Evolutionary conservation across 2,888 invertebrate species (phyloP).

Genomic region (Chrysomela aeneicollis): DNA sequence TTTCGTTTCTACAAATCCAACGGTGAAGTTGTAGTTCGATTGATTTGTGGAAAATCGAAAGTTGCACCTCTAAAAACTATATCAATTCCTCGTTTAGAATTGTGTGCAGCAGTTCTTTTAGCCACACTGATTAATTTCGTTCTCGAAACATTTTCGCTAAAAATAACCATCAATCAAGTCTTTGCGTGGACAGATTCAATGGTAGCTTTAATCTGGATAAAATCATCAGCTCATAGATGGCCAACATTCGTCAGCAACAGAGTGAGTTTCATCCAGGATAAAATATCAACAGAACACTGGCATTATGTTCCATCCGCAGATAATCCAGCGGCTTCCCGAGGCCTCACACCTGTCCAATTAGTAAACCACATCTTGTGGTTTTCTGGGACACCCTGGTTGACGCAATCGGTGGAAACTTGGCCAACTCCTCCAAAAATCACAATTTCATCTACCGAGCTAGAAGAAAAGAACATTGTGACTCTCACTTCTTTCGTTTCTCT

Average conservation of each 20-base stretch:
- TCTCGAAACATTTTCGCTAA: too few species aligned
- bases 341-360: background rate
- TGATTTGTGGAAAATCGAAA: too few species aligned
- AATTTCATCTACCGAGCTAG: too few species aligned
- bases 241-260: background rate
- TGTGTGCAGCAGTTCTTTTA: background rate
- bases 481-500: slow-evolving; percentile 1
- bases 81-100: too few species aligned
- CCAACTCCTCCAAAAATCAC: background rate
- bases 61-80: too few species aligned
- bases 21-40: too few species aligned
- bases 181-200: background rate
- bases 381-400: background rate
- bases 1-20: slow-evolving; percentile 18
- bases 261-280: background rate
- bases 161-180: background rate
- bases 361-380: background rate
- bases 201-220: background rate
- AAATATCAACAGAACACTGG: background rate
- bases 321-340: background rate
- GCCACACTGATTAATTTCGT: background rate
- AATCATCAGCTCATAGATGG: background rate
- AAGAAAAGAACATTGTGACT: background rate
- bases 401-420: background rate
- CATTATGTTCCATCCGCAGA: background rate